Percentiles rank a stretch among this genome's conserved stretches.
These are phyloP conservation scores for Tenthredo distinguenda DNA, from an alignment of 2,888 invertebrate genomes.

Conservation along the genomic window DNA sequence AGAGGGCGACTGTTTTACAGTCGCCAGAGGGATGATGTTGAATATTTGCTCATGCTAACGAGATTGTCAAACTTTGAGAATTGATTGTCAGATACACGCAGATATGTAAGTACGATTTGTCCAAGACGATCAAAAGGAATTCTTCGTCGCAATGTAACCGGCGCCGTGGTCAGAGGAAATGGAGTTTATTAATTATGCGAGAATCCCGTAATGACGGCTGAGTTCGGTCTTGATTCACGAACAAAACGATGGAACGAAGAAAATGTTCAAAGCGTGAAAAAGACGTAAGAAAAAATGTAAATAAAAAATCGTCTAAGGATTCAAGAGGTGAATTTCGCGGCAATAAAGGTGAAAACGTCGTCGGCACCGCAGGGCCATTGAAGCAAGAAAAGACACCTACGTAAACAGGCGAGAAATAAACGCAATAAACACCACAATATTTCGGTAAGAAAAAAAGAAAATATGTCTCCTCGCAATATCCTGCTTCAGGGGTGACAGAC, in stretches of 20 bases:
- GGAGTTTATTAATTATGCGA: conserved; percentile 12
- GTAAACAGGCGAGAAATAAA: conserved; percentile 49
- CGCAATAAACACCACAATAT: conserved; percentile 55
- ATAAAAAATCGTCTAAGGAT: neutral
- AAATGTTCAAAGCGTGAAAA: neutral
- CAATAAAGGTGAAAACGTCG: conserved; percentile 31
- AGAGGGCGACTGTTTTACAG: neutral
- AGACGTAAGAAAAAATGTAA: neutral
- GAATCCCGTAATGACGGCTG: neutral
- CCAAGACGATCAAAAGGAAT: neutral
- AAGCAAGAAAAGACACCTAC: conserved; percentile 19
- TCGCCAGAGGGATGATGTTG: conserved; percentile 19
- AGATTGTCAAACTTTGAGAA: conserved; percentile 20
- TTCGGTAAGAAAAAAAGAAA: conserved; percentile 38
- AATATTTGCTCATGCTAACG: conserved; percentile 35
- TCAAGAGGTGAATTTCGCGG: neutral
- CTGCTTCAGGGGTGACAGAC: conserved; percentile 52
- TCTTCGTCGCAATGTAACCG: neutral
- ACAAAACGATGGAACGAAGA: neutral
- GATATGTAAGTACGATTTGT: neutral
- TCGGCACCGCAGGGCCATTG: neutral
- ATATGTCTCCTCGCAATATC: conserved; percentile 54
- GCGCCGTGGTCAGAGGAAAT: neutral
- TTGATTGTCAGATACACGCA: conserved; percentile 1
- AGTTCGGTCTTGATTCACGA: neutral